These are phyloP conservation scores for Ormia ochracea DNA, from an alignment of 2,888 invertebrate species.

Conservation along the genomic window DNA sequence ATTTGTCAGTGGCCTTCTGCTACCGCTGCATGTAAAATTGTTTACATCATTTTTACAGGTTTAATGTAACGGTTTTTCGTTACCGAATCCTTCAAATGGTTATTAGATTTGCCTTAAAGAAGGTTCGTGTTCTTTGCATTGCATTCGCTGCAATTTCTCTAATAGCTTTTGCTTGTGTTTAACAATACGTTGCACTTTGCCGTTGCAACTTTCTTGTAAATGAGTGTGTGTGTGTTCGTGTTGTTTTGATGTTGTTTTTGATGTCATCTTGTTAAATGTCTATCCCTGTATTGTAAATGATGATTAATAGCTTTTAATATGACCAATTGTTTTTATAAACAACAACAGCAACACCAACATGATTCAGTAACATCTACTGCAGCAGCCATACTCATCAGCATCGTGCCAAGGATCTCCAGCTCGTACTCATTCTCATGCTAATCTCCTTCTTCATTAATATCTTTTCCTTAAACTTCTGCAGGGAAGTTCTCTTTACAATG, in stretches of 20 bases:
- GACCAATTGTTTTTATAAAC: slow-evolving; percentile 57
- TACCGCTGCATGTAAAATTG: too few species aligned
- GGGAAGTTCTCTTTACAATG: slow-evolving; percentile 20
- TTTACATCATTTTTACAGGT: too few species aligned
- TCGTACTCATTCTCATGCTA: not conserved
- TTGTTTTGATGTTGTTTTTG: slow-evolving; percentile 50
- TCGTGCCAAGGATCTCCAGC: too few species aligned
- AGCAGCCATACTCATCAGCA: slow-evolving; percentile 14
- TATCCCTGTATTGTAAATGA: slow-evolving; percentile 68
- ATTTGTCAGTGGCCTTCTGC: too few species aligned
- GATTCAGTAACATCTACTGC: not conserved
- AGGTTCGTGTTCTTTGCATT: not conserved
- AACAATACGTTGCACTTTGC: slow-evolving; percentile 30
- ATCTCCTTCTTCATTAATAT: slow-evolving; percentile 16
- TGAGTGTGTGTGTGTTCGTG: slow-evolving; percentile 39
- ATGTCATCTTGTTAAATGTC: slow-evolving; percentile 59
- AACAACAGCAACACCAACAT: slow-evolving; percentile 41
- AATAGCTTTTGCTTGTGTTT: slow-evolving; percentile 22
- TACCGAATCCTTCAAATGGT: too few species aligned
- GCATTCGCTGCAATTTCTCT: slow-evolving; percentile 1
- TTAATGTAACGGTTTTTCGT: too few species aligned
- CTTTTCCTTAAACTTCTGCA: not conserved
- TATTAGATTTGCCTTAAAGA: not conserved
- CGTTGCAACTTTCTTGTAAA: not conserved
- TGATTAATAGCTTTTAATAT: slow-evolving; percentile 74